Evolutionary conservation across 2,113 vertebrate genomes (phyloP), one percentile per base, ranked within the genome.

Genomic region (Hyla sarda): DNA sequence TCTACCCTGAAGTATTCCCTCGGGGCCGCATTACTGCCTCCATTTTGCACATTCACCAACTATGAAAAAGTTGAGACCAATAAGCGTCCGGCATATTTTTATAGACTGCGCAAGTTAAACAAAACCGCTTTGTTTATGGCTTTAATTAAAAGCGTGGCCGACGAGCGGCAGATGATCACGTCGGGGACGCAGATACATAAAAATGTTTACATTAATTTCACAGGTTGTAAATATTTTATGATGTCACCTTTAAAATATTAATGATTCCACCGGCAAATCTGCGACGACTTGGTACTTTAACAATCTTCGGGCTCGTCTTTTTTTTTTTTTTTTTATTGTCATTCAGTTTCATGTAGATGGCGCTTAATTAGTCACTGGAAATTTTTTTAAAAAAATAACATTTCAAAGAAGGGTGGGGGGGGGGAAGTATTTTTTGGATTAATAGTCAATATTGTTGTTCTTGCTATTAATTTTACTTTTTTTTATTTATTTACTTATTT

Each of bases 181-280:
- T 89, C 91, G 89, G 89, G 88, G 87, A 85, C 86, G 90, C 90
- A 88, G 90, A 86, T 85, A 88, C 90, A 92, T 91, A 90, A 93
- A 92, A 91, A 88, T 12, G 25, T 88, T 91, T 87, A 91, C 90
- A 91, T 93, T 94, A 92, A 93, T 93, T 92, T 92, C 91, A 89
- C 89, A 91, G 91, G 90, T 88, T 91, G 92, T 94, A 93, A 95
- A 94, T 95, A 94, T 94, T 94, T 94, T 92, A 94, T 71, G 67
- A 71, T n/a, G 82, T 90, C 87, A 88, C 79, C 23, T 89, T 91
- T 94, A 90, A 94, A 95, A 94, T 94, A 94, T 94, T 95, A 93
- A 95, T 92, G 89, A 83, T 76, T 62, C 8, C 89, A 89, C 87
- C 71, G 91, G 88, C 85, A 91, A 92, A 21, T 13, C 41, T 34